Conservation (phyloP, 2,888 invertebrate genomes). For the Lasioglossum zephyrum region DNA sequence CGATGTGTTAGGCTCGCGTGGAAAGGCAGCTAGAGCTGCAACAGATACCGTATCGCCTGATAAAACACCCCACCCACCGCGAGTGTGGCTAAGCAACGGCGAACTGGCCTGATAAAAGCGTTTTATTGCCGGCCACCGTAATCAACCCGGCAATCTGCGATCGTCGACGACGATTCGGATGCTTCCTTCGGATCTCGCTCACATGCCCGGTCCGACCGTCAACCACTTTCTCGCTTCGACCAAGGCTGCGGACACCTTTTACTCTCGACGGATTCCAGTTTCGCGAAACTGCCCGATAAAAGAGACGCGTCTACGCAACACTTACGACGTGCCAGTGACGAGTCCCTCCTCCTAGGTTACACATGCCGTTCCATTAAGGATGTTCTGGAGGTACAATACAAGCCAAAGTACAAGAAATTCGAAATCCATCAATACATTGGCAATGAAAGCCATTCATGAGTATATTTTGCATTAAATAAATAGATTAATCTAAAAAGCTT, state of each 20-base stretch:
- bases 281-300: constrained; percentile 51
- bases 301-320: constrained; percentile 39
- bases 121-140: constrained; percentile 45
- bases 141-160: constrained; percentile 44
- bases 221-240: constrained; percentile 23
- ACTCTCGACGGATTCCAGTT: constrained; percentile 59
- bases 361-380: constrained; percentile 37
- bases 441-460: no score
- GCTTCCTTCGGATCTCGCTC: not conserved
- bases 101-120: constrained; percentile 48
- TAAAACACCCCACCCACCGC: constrained; percentile 69
- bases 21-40: constrained; percentile 54
- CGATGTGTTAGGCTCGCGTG: constrained; percentile 11
- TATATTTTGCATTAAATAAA: no score
- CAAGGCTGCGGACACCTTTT: constrained; percentile 49
- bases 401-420: no score
- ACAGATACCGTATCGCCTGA: constrained; percentile 74
- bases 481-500: no score
- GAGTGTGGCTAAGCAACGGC: constrained; percentile 22
- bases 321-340: constrained; percentile 38
- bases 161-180: constrained; percentile 19
- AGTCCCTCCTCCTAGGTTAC: constrained; percentile 32
- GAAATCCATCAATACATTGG: no score
- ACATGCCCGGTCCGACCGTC: not conserved
- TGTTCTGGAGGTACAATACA: no score